A percentile compares a stretch with the other conserved stretches of the same genome.
These are phyloP conservation scores for Hydropsyche tenuis DNA, from an alignment of 1,140 invertebrate genomes.

Conservation along the genomic window DNA sequence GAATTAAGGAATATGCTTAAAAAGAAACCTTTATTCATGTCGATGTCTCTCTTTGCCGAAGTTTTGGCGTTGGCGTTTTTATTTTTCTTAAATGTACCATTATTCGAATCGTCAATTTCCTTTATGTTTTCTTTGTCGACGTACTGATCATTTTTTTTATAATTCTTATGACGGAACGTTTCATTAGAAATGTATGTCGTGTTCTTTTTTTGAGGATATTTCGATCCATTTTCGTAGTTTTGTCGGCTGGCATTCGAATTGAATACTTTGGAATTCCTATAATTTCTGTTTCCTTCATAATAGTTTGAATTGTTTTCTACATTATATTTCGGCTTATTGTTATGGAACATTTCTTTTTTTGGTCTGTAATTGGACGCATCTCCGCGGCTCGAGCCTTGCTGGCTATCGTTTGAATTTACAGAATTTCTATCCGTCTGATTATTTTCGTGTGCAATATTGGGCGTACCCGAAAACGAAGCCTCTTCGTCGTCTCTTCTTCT, in stretches of 20 bases:
- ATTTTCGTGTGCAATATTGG: not conserved
- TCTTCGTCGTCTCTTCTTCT: slow-evolving; percentile 32
- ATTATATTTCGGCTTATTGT: not conserved
- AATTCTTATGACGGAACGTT: slow-evolving; percentile 35
- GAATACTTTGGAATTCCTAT: slow-evolving; percentile 12
- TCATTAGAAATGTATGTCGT: slow-evolving; percentile 32
- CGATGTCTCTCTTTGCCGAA: not conserved
- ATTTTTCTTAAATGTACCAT: not conserved
- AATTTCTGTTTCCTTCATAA: slow-evolving; percentile 1
- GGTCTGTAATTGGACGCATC: not conserved
- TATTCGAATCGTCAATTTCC: not conserved
- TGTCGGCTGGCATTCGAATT: not conserved
- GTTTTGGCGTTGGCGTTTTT: not conserved
- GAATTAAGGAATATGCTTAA: not conserved
- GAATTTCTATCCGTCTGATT: not conserved
- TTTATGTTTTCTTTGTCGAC: slow-evolving; percentile 13
- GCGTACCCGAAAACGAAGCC: not conserved
- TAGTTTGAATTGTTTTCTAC: not conserved
- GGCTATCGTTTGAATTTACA: not conserved
- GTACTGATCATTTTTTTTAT: slow-evolving; percentile 11
- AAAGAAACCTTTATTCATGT: not conserved
- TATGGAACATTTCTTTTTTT: not conserved
- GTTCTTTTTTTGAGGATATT: slow-evolving; percentile 7
- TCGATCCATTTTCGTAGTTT: slow-evolving; percentile 5
- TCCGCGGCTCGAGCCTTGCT: not conserved